Base-by-base conservation (phyloP, 1,140 invertebrate genomes). In the Drosophila pectinifera region DNA sequence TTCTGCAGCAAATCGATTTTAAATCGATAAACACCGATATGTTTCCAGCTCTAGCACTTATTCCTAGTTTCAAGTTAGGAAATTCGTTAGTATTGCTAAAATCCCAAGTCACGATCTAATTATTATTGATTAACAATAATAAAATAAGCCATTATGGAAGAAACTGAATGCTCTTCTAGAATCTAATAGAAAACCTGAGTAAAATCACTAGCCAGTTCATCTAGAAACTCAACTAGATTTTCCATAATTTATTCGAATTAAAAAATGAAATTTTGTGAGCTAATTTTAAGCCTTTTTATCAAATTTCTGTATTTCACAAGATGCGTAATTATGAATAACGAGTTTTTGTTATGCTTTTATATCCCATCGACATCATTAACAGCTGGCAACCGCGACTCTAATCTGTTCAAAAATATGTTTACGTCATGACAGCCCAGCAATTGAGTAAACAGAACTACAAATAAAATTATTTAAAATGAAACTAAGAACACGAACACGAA, bases 321-420 rank as follows among this genome's bases (percentile, higher is more conserved):
- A 39, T 16, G 8, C 31, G 53, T 22, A 58, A 41, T 26, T 41
- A 41, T 51, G 28, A 61, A 13, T 22, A 41, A 39, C 53, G 10
- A 31, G 59, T 41, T 63, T 51, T n/a, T 22, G 18, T 16, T 31
- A 31, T 6, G 0, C 5, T 46, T 46, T 34, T 36, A 16, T 39
- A 39, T 11, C 51, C 46, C 58, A 22, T 38, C 22, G 20, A 20
- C 31, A 62, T 28, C 57, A 24, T n/a, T 24, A 41, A 16, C 36
- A 20, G 59, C 5, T 41, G 26, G 10, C 34, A 41, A n/a, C 4
- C 22, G 28, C 13, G 24, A 13, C 24, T 20, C 53, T 59, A 62
- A 59, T 63, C 54, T 63, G 54, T 63, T 42, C 14, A 28, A 59
- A 59, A 63, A 31, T 63, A 41, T 41, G 54, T 7, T 22, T 63